Evolutionary conservation across 2,888 invertebrate species (phyloP).

Genomic region (Tenthredo amoena): DNA sequence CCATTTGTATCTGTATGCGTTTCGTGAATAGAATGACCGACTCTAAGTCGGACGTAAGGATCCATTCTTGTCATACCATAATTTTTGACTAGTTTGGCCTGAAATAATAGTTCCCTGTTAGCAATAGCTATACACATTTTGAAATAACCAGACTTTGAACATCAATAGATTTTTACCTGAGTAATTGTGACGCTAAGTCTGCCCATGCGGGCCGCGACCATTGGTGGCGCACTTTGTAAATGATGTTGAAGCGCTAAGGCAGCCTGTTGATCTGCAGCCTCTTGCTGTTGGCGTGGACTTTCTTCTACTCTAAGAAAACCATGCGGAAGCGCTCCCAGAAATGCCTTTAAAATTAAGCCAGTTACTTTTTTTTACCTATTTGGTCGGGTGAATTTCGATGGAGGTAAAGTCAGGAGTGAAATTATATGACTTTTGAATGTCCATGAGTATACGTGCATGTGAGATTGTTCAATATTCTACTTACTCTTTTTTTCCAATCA

Average conservation of each 20-base stretch:
- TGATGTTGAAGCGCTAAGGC: constrained; percentile 87
- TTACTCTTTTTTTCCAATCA: constrained; percentile 72
- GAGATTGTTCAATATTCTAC: background rate
- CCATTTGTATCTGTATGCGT: constrained; percentile 97
- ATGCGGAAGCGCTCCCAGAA: constrained; percentile 89
- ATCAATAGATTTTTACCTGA: constrained; percentile 80
- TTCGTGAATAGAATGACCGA: constrained; percentile 97
- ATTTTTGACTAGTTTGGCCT: constrained; percentile 95
- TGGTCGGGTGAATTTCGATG: background rate
- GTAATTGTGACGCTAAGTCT: constrained; percentile 91
- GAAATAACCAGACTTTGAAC: background rate
- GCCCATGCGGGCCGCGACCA: constrained; percentile 81
- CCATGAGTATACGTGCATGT: too few species aligned
- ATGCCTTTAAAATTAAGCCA: constrained; percentile 80
- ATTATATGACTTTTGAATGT: background rate
- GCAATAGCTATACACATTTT: constrained; percentile 3
- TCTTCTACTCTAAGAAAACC: constrained; percentile 85
- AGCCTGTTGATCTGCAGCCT: constrained; percentile 89
- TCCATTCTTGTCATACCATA: constrained; percentile 98
- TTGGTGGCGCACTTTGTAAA: constrained; percentile 78
- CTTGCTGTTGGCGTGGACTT: constrained; percentile 84
- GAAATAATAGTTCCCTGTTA: constrained; percentile 50
- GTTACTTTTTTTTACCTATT: background rate
- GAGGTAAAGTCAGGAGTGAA: background rate
- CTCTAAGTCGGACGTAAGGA: constrained; percentile 94